These are phyloP conservation scores for Teleogryllus oceanicus DNA, from an alignment of 2,888 invertebrate species.

Conservation along the genomic window DNA sequence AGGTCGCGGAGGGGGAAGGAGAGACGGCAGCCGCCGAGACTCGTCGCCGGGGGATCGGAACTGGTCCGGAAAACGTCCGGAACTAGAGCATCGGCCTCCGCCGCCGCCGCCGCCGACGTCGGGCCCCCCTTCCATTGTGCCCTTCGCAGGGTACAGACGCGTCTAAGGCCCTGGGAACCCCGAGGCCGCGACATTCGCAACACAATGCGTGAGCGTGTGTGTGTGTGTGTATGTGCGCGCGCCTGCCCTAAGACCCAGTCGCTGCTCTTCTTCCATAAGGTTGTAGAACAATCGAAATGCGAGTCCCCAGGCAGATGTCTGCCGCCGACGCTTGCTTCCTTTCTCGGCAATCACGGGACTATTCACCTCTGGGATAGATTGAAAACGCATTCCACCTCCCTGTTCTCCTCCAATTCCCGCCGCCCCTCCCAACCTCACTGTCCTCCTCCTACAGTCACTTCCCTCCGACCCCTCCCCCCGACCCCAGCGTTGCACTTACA, in stretches of 20 bases:
- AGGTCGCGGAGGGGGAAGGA: neutral
- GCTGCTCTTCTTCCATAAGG: neutral
- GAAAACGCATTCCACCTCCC: neutral
- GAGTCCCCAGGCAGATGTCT: neutral
- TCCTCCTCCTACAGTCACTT: no score
- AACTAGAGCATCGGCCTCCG: neutral
- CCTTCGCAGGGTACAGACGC: neutral
- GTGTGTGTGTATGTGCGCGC: no score
- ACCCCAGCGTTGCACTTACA: no score
- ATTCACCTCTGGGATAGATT: neutral
- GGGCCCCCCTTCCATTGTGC: neutral
- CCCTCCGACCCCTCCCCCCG: no score
- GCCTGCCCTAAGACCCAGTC: neutral
- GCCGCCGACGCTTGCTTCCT: neutral
- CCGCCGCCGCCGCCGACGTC: neutral
- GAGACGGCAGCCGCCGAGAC: slow-evolving; percentile 5
- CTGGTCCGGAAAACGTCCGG: slow-evolving; percentile 9
- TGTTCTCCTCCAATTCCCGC: no score
- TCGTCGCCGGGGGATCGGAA: slow-evolving; percentile 1
- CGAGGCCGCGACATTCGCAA: neutral
- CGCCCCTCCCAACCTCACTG: no score
- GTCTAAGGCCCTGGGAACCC: neutral
- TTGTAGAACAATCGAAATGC: neutral
- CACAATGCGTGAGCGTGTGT: neutral
- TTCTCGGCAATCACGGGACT: neutral